Evolutionary conservation across 1,140 invertebrate genomes (phyloP).

Genomic region (Gryon sp.): DNA sequence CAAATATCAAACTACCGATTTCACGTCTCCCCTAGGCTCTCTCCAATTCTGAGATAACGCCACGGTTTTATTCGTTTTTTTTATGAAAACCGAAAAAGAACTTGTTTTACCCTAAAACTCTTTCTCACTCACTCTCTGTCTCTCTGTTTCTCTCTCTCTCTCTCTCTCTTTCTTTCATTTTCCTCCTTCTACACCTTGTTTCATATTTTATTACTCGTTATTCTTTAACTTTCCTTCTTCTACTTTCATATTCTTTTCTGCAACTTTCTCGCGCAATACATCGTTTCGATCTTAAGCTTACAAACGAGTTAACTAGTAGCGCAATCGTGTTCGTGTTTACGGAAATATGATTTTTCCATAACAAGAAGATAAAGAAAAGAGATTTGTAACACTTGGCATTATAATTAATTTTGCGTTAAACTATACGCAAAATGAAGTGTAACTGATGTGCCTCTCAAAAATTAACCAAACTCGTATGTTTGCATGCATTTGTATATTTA

Average conservation of each 20-base stretch:
- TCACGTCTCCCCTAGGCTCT: too few species aligned
- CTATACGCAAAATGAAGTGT: not conserved
- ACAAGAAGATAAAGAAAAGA: slow-evolving; percentile 3
- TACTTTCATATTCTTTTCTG: slow-evolving; percentile 7
- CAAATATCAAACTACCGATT: too few species aligned
- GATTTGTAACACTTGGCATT: slow-evolving; percentile 5
- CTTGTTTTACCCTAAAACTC: slow-evolving; percentile 3
- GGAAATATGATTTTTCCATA: not conserved
- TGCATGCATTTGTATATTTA: slow-evolving; percentile 28
- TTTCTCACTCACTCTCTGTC: slow-evolving; percentile 17
- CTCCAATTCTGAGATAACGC: slow-evolving; percentile 29
- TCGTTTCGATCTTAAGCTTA: slow-evolving; percentile 29
- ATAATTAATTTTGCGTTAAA: not conserved
- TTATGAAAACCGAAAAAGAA: too few species aligned
- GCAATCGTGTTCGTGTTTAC: not conserved
- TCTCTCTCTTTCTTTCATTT: slow-evolving; percentile 32
- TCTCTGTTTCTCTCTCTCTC: slow-evolving; percentile 44
- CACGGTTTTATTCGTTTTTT: too few species aligned
- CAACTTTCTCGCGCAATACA: slow-evolving; percentile 26
- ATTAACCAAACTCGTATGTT: slow-evolving; percentile 15
- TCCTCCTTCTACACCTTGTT: slow-evolving; percentile 48
- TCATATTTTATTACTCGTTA: too few species aligned
- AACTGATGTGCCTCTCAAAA: not conserved
- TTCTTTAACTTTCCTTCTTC: slow-evolving; percentile 14
- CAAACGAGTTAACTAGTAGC: slow-evolving; percentile 7